Base-by-base conservation (phyloP, 37 sponge, comb jelly and placozoan species). In the Diacarnus erythraeanus region DNA sequence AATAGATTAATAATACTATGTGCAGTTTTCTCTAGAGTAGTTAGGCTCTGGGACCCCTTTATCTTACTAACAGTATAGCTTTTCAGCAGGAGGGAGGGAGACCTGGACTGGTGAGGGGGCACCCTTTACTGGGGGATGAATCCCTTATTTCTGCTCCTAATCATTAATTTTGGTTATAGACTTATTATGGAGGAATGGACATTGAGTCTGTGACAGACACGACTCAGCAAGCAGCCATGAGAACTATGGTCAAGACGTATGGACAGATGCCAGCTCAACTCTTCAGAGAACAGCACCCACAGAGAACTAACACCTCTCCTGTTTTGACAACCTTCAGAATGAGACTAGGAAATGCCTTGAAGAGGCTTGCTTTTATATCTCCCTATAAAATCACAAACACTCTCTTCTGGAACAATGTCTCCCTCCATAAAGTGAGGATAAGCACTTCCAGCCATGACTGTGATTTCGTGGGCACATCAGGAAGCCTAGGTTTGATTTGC, bases 201-300 rank as follows among this genome's bases (percentile, higher is more conserved):
- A 79, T 92, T 26, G 89, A 89, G 40, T 72, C 79, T 8, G 83
- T 92, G 25, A 72, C 72, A 22, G 88, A 97, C 63, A 36, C 57
- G 33, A 85, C 85, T 0, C 93, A 92, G 51, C 90, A 90, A 0
- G 88, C 78, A 0, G 93, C 94, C 54, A 60, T 92, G 82, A 84
- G 58, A 57, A 66, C 93, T 31, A 90, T 90, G 94, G 90, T 97
- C 66, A 86, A 87, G 76, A 97, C 92, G 23, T 97, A 97, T 72
- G 98, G 98, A 18, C 98, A 97, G 76, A 91, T 95, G 79, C 98
- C 98, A 69, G 74, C 74, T 3, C 95, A 94, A 79, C 91, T 97
- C 37, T 97, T 97, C 77, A 84, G 76, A 18, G 90, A 91, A 40
- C 84, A 95, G 34, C 98, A 97, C 77, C 86, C 86, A 9, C 80